phyloP scores from a whole-genome alignment of 2,113 vertebrate species.

The Trogon melanurus region DNA sequence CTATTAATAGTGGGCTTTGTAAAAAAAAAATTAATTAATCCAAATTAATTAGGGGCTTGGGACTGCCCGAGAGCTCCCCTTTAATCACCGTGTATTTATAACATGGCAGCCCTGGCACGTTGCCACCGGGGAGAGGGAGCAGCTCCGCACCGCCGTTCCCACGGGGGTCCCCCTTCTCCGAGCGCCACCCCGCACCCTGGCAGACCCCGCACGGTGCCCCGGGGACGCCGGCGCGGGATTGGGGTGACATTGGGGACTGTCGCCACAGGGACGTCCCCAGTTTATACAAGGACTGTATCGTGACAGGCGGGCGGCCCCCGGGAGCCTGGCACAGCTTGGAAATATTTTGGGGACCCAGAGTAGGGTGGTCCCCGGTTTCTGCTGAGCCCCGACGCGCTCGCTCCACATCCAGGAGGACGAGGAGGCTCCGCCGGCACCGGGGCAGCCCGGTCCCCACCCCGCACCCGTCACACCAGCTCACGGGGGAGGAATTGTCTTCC shows the following conservation, averaged over 20 bases:
- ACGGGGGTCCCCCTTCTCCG: background rate
- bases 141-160: background rate
- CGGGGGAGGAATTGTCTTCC: conserved; percentile 52
- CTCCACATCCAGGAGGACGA: accelerated
- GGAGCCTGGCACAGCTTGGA: background rate
- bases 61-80: background rate
- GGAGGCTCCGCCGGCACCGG: background rate
- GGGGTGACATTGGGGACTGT: background rate
- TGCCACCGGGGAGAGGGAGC: accelerated
- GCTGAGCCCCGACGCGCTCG: background rate
- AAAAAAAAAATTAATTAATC: conserved; percentile 51
- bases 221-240: accelerated
- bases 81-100: background rate
- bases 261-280: too few species aligned
- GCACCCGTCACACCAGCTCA: background rate
- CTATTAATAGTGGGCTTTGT: conserved; percentile 59
- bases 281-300: too few species aligned
- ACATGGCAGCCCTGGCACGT: background rate
- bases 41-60: conserved; percentile 53
- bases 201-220: background rate
- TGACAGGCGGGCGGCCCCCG: too few species aligned
- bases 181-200: accelerated
- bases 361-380: background rate
- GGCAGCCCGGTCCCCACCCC: conserved; percentile 16
- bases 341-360: background rate